phyloP scores from a whole-genome alignment of 2,888 invertebrate species.

The Tenthredo livida region DNA sequence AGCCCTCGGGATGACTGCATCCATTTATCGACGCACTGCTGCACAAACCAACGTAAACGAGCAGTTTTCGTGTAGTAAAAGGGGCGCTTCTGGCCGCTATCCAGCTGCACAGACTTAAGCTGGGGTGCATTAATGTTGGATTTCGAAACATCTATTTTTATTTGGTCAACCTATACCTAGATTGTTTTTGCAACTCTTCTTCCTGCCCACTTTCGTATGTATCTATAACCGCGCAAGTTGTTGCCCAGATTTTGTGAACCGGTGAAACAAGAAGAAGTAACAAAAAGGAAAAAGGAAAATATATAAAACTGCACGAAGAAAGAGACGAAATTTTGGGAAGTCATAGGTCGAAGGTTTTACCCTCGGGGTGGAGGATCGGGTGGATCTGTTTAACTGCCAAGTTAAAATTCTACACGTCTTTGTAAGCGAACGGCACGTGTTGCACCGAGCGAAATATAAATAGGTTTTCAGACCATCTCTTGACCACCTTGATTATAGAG shows the following conservation, averaged over 20 bases:
- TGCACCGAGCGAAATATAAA: constrained; percentile 67
- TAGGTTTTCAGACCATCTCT: constrained; percentile 59
- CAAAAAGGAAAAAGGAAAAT: too few species aligned
- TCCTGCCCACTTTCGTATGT: background rate
- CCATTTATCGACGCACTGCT: background rate
- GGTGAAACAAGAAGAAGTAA: too few species aligned
- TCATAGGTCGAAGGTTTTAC: constrained; percentile 18
- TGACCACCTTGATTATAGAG: constrained; percentile 55
- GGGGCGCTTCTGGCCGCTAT: constrained; percentile 23
- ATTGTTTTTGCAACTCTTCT: constrained; percentile 15
- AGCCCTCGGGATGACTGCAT: too few species aligned
- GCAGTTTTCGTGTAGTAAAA: background rate
- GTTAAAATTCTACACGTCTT: constrained; percentile 31
- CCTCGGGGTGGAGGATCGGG: background rate
- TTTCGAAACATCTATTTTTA: constrained; percentile 48
- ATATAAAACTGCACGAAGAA: too few species aligned
- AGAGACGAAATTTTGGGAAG: background rate
- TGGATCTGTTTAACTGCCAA: constrained; percentile 10
- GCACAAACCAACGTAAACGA: background rate
- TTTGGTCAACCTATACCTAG: background rate
- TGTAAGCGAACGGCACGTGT: constrained; percentile 58
- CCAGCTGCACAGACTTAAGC: constrained; percentile 3
- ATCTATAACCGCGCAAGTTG: too few species aligned
- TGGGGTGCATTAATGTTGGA: background rate
- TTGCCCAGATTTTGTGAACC: too few species aligned